Conservation (phyloP, 2,797 vertebrate genomes). For the Sebastes cheni region DNA sequence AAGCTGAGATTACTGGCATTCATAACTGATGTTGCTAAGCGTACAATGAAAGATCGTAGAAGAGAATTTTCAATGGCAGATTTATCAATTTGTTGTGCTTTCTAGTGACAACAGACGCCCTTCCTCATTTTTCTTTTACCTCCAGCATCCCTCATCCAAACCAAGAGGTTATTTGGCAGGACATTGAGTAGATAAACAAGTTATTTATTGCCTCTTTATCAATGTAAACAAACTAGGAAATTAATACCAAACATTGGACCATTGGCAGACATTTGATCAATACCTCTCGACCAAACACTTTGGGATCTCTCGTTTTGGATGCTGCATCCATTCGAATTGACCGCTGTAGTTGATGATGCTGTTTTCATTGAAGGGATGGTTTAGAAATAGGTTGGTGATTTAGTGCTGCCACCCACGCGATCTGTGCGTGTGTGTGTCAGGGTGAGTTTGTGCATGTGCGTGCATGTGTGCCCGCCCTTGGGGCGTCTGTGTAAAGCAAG, state of each 20-base stretch:
- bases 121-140: constrained; percentile 13
- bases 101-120: not conserved
- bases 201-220: constrained; percentile 51
- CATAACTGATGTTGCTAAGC: not conserved
- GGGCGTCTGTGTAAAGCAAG: constrained; percentile 49
- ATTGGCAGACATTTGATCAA: constrained; percentile 40
- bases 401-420: constrained; percentile 16
- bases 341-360: constrained; percentile 31
- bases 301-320: constrained; percentile 20
- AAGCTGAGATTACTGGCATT: not conserved
- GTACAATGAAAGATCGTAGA: not conserved
- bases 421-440: not conserved
- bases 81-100: constrained; percentile 3
- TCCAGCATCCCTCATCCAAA: constrained; percentile 6
- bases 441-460: not conserved
- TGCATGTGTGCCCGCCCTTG: constrained; percentile 57
- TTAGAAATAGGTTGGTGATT: constrained; percentile 47
- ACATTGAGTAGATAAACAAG: constrained; percentile 36
- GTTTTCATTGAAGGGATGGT: constrained; percentile 29
- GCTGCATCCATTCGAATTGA: constrained; percentile 26
- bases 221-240: constrained; percentile 42
- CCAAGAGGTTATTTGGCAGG: constrained; percentile 17
- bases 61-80: not conserved
- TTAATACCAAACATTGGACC: constrained; percentile 54
- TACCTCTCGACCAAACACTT: constrained; percentile 41